These are phyloP conservation scores for Carlito syrichta DNA, from an alignment of 2,113 vertebrate species.

Conservation along the genomic window DNA sequence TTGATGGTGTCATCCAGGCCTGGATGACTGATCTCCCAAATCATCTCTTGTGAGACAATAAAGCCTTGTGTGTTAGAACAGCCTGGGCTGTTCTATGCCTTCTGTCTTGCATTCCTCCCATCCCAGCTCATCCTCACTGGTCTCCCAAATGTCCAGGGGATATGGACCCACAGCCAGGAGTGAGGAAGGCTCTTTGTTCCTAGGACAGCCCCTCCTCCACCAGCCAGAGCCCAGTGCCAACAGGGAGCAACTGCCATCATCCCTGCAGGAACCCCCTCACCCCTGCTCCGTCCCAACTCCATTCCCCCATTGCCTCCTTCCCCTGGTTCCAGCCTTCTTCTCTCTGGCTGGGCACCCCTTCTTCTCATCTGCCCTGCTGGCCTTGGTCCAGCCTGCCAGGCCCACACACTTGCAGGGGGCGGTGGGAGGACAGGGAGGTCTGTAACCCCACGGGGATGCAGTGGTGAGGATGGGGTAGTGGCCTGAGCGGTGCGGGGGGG, in stretches of 20 bases:
- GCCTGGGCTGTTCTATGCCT: background rate
- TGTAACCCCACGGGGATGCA: background rate
- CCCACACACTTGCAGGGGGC: background rate
- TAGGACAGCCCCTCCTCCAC: background rate
- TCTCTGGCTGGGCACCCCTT: accelerated
- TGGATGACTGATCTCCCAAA: background rate
- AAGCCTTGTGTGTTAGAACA: background rate
- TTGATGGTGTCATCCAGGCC: background rate
- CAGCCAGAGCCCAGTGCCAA: background rate
- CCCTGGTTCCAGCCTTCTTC: background rate
- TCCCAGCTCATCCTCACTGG: background rate
- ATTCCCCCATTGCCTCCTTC: background rate
- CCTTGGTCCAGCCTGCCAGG: accelerated
- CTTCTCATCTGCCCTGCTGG: accelerated
- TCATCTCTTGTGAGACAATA: background rate
- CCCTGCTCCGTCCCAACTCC: background rate
- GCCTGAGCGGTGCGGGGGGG: accelerated
- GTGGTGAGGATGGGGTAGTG: accelerated
- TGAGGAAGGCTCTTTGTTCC: accelerated
- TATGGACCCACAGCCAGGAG: background rate
- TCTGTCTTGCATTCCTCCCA: background rate
- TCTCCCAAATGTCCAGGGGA: background rate
- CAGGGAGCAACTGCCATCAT: background rate
- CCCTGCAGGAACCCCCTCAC: background rate
- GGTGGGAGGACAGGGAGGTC: background rate